Evolutionary conservation across 2,888 invertebrate genomes (phyloP), one percentile per base, ranked within the genome.

Genomic region (Stenodema calcarata): DNA sequence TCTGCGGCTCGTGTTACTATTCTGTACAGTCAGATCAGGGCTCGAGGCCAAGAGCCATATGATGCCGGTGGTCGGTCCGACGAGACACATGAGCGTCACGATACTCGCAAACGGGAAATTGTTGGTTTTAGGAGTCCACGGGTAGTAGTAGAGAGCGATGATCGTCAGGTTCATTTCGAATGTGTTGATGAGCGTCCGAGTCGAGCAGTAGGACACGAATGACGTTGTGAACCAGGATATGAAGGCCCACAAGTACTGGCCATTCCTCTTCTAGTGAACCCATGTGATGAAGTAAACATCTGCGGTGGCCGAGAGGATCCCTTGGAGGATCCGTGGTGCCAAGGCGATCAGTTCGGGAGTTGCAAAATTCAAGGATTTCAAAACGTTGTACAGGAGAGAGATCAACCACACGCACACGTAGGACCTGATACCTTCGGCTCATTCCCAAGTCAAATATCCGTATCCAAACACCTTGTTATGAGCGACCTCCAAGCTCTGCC

Each of bases 401-500:
- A 99, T 94, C 0, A 96, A 89, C 87, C 95, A 92, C 0, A 99
- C 98, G 91, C 98, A 96, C 6, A 96, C 90, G 90, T 96, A 97
- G 90, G 96, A 98, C 12, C 86, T 3, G 62, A 86, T 94, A 27
- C 96, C 96, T 89, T 93, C 92, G 70, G 92, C 92, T 99, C 99
- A 99, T 91, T 99, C 99, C 99, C 99, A 99, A 0, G 99, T 98
- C 87, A 97, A 91, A 89, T 97, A 98, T n/a, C n/a, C n/a, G n/a
- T n/a, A n/a, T n/a, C n/a, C n/a, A n/a, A n/a, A n/a, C n/a, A n/a
- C n/a, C n/a, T n/a, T n/a, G n/a, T n/a, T n/a, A n/a, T n/a, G n/a
- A n/a, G n/a, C n/a, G n/a, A n/a, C n/a, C n/a, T n/a, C n/a, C n/a
- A n/a, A n/a, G n/a, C n/a, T n/a, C n/a, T n/a, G n/a, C n/a, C n/a